Percentiles rank a stretch among this genome's conserved stretches.
Evolutionary conservation across 2,113 vertebrate genomes (phyloP).

Genomic region (Cryptomyrus ogoouensis): DNA sequence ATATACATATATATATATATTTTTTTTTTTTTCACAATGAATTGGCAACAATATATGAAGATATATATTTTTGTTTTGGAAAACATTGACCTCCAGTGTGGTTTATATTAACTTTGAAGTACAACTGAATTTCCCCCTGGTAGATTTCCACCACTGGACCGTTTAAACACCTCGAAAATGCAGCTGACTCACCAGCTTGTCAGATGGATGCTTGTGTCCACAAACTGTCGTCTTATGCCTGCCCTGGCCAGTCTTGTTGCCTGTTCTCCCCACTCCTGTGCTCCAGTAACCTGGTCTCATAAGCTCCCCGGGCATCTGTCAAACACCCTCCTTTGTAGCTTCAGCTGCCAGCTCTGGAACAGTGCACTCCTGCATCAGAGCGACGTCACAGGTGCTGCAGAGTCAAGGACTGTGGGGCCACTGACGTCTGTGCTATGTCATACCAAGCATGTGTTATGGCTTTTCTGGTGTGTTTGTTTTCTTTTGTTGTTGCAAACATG

Average conservation of each 20-base stretch:
- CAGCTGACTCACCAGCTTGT: background rate
- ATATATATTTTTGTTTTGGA: background rate
- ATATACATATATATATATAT: background rate
- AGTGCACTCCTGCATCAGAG: background rate
- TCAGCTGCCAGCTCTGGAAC: background rate
- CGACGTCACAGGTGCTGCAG: background rate
- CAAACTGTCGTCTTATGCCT: background rate
- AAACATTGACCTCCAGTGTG: background rate
- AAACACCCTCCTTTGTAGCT: background rate
- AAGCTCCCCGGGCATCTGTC: background rate
- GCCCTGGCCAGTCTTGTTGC: background rate
- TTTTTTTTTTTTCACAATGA: background rate
- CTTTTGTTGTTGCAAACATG: background rate
- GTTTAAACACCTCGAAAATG: background rate
- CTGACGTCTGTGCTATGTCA: conserved; percentile 6
- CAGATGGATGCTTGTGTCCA: background rate
- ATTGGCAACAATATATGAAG: background rate
- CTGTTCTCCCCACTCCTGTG: background rate
- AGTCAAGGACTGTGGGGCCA: conserved; percentile 1
- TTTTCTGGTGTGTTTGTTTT: background rate
- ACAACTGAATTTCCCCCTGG: background rate
- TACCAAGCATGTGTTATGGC: background rate
- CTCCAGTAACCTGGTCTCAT: background rate
- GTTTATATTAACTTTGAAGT: background rate
- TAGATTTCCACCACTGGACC: background rate